phyloP scores from a whole-genome alignment of 1,140 invertebrate genomes.

The Drosophila ironensis region DNA sequence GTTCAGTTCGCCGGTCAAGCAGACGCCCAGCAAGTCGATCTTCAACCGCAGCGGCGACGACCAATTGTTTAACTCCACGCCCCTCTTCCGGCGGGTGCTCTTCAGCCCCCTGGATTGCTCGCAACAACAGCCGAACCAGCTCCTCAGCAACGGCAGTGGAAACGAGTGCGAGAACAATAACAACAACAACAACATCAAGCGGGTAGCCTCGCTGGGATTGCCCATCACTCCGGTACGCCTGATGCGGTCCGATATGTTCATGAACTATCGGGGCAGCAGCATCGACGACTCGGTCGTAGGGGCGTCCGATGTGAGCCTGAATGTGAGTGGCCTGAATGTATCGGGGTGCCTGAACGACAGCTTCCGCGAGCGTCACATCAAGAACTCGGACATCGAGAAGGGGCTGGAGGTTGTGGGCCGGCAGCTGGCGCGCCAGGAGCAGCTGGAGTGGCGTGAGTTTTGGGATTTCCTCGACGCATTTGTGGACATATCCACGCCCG shows the following conservation, averaged over 20 bases:
- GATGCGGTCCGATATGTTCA: constrained; percentile 19
- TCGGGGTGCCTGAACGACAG: constrained; percentile 37
- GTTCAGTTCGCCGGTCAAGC: constrained; percentile 56
- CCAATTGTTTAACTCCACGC: neutral
- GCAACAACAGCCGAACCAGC: neutral
- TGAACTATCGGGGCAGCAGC: constrained; percentile 13
- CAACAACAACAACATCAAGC: constrained; percentile 36
- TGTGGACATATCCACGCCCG: constrained; percentile 87
- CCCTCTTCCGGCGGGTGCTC: constrained; percentile 2
- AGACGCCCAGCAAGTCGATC: constrained; percentile 28
- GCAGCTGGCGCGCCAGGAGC: constrained; percentile 88
- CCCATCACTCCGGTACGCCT: constrained; percentile 36
- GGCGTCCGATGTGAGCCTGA: neutral
- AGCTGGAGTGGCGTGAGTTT: constrained; percentile 93
- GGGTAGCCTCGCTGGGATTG: neutral
- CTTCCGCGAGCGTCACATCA: constrained; percentile 82
- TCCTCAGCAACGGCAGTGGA: constrained; percentile 3
- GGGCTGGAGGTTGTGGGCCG: constrained; percentile 92
- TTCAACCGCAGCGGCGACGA: constrained; percentile 11
- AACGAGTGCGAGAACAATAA: constrained; percentile 45
- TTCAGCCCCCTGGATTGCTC: constrained; percentile 17
- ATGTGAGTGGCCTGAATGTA: constrained; percentile 6
- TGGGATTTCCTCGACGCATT: constrained; percentile 94
- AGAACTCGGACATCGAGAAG: constrained; percentile 90
- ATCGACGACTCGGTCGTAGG: constrained; percentile 1